These are phyloP conservation scores for Microcebus ravelobensis DNA, from an alignment of 2,113 vertebrate genomes.

Conservation along the genomic window DNA sequence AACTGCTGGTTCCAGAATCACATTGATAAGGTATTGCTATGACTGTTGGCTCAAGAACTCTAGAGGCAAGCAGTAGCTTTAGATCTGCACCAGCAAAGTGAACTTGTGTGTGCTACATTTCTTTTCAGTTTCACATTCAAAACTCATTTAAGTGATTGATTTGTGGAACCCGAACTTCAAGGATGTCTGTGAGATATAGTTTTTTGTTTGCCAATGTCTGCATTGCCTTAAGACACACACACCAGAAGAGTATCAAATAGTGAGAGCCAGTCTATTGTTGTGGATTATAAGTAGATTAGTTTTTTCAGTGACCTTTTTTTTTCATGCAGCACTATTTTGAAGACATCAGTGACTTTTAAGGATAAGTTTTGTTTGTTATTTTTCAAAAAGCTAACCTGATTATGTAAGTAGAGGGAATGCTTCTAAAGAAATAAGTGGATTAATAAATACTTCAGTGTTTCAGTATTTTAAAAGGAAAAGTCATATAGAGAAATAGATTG, in stretches of 20 bases:
- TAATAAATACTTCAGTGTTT: not conserved
- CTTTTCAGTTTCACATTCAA: not conserved
- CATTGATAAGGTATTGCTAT: not conserved
- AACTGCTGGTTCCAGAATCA: not conserved
- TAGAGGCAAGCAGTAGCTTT: not conserved
- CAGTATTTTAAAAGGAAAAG: not conserved
- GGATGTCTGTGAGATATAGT: not conserved
- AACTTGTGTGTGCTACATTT: not conserved
- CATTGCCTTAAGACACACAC: not conserved
- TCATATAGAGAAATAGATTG: not conserved
- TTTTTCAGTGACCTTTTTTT: constrained; percentile 19
- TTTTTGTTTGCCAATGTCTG: not conserved
- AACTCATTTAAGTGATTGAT: not conserved
- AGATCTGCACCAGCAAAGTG: not conserved
- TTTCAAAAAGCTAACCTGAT: not conserved
- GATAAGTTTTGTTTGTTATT: constrained; percentile 26
- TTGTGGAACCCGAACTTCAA: not conserved
- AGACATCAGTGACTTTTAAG: not conserved
- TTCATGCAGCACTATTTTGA: too few species aligned
- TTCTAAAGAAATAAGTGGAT: not conserved
- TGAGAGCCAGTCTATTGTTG: not conserved
- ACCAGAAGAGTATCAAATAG: not conserved
- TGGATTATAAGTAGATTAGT: not conserved
- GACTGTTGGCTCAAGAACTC: not conserved
- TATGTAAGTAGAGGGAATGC: not conserved